A percentile compares a stretch with the other conserved stretches of the same genome.
phyloP scores from a whole-genome alignment of 2,113 vertebrate genomes.

The Cryptomyrus ogoouensis region DNA sequence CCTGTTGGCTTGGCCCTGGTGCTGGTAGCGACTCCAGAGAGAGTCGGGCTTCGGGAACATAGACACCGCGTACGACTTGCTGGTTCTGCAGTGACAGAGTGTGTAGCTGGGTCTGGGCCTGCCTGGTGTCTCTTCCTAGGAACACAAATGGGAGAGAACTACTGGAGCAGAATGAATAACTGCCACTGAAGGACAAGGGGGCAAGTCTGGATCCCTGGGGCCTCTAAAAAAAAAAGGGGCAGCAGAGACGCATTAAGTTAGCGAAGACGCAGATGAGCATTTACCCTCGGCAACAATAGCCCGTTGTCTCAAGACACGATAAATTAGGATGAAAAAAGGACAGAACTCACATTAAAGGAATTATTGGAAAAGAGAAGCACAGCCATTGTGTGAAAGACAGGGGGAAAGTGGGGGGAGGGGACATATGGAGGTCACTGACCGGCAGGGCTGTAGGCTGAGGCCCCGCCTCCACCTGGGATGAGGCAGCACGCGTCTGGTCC shows the following conservation, averaged over 20 bases:
- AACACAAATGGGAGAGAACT: background rate
- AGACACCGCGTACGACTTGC: slow-evolving; percentile 57
- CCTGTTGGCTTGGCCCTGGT: slow-evolving; percentile 55
- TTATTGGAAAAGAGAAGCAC: background rate
- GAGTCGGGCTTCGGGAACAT: slow-evolving; percentile 52
- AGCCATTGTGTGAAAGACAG: background rate
- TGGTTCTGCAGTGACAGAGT: slow-evolving; percentile 54
- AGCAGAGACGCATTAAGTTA: background rate
- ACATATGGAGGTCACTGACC: background rate
- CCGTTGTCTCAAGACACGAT: background rate
- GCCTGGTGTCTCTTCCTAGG: background rate
- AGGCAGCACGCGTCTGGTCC: background rate
- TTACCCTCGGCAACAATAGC: background rate
- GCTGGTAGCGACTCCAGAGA: slow-evolving; percentile 58
- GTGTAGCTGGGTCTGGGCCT: slow-evolving; percentile 54
- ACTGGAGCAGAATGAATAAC: background rate
- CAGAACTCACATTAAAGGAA: background rate
- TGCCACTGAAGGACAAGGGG: background rate
- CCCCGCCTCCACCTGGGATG: background rate
- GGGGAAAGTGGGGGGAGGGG: too few species aligned
- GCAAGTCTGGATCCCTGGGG: background rate
- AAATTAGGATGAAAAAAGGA: background rate
- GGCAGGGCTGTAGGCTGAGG: too few species aligned
- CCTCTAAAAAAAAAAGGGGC: background rate
- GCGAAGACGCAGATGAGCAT: background rate